Conservation (phyloP, 1,140 invertebrate genomes). For the Hypothenemus hampei region DNA sequence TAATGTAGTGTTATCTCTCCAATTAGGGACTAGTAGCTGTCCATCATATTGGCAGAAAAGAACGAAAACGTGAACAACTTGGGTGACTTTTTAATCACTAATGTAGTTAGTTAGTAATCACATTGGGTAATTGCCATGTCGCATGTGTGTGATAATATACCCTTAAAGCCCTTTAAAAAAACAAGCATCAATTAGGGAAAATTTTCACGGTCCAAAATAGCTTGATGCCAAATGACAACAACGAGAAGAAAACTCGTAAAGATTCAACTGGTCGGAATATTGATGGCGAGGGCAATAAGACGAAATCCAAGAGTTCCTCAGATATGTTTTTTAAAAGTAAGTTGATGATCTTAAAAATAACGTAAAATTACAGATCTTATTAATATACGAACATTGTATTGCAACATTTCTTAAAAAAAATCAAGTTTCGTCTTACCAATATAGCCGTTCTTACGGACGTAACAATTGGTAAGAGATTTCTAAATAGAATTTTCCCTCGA, state of each 20-base stretch:
- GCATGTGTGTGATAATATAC: conserved; percentile 38
- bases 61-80: background rate
- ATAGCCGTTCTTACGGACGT: too few relatives aligned
- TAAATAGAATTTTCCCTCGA: too few relatives aligned
- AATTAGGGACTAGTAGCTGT: background rate
- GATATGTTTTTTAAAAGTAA: conserved; percentile 34
- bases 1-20: background rate
- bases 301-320: conserved; percentile 34
- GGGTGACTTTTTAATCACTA: conserved; percentile 5
- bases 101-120: conserved; percentile 4
- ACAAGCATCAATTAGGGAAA: conserved; percentile 20
- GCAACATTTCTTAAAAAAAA: too few relatives aligned
- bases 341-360: too few relatives aligned
- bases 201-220: conserved; percentile 33
- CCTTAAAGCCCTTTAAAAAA: conserved; percentile 32
- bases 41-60: background rate
- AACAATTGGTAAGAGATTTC: too few relatives aligned
- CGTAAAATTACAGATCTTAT: too few relatives aligned
- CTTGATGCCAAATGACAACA: conserved; percentile 14
- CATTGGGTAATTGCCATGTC: conserved; percentile 11
- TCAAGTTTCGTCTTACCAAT: too few relatives aligned
- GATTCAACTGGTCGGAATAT: conserved; percentile 31
- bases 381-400: too few relatives aligned
- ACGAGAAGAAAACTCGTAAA: conserved; percentile 33
- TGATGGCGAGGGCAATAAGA: conserved; percentile 27